A percentile compares a stretch with the other conserved stretches of the same genome.
These are phyloP conservation scores for Nipponia nippon DNA, from an alignment of 2,113 vertebrate species.

Conservation along the genomic window DNA sequence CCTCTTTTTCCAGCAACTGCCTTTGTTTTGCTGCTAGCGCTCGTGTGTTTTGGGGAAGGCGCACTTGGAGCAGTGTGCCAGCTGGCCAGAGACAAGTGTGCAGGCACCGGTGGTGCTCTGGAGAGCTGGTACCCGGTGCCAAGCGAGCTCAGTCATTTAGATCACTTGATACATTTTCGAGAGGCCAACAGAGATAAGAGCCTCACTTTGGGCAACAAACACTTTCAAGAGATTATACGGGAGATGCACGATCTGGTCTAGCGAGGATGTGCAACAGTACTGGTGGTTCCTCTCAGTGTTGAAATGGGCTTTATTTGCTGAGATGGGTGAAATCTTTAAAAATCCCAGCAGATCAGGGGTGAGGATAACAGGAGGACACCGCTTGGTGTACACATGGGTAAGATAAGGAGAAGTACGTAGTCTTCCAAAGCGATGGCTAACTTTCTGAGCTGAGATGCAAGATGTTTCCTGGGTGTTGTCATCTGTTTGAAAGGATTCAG, in stretches of 20 bases:
- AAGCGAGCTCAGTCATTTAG: not conserved
- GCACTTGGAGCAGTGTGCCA: not conserved
- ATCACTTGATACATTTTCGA: not conserved
- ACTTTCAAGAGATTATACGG: accelerated
- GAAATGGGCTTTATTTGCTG: not conserved
- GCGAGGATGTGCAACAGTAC: not conserved
- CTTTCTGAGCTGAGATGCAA: not conserved
- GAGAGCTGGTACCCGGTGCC: not conserved
- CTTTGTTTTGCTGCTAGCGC: not conserved
- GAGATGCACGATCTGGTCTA: not conserved
- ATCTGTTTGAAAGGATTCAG: not conserved
- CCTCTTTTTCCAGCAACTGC: not conserved
- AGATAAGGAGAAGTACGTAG: not conserved
- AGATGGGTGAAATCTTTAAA: not conserved
- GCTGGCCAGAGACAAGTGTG: not conserved
- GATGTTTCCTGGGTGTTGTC: not conserved
- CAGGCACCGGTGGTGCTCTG: not conserved
- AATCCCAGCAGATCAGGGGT: not conserved
- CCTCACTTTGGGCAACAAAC: not conserved
- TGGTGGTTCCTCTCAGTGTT: not conserved
- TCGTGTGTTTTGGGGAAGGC: not conserved
- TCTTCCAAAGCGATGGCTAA: not conserved
- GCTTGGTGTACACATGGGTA: not conserved
- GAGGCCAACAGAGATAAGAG: not conserved
- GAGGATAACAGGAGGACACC: not conserved